These are phyloP conservation scores for Drosophila mulleri DNA, from an alignment of 2,888 invertebrate species.

Conservation along the genomic window DNA sequence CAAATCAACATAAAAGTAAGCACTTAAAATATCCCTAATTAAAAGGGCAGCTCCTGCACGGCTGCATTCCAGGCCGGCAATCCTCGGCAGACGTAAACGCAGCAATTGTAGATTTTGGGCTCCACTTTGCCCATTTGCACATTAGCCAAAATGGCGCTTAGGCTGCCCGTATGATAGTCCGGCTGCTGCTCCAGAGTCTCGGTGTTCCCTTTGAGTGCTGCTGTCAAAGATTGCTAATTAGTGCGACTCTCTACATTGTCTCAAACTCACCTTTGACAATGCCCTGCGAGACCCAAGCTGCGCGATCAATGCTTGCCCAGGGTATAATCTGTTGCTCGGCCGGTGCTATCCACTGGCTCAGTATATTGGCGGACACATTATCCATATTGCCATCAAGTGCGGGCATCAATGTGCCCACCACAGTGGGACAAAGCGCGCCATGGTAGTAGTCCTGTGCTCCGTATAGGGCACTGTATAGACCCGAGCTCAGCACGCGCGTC, in stretches of 20 bases:
- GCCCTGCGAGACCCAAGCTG: slow-evolving; percentile 84
- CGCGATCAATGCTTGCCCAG: slow-evolving; percentile 85
- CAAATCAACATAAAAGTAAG: not conserved
- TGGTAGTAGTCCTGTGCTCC: slow-evolving; percentile 86
- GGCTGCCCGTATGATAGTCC: slow-evolving; percentile 74
- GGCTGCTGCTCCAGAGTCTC: slow-evolving; percentile 33
- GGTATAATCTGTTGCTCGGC: slow-evolving; percentile 80
- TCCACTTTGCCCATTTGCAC: slow-evolving; percentile 76
- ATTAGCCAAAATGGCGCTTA: slow-evolving; percentile 67
- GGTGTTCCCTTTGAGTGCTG: slow-evolving; percentile 16
- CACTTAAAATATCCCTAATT: not conserved
- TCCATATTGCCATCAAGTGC: slow-evolving; percentile 86
- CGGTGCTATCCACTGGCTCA: slow-evolving; percentile 86
- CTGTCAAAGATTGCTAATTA: not conserved
- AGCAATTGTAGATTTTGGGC: slow-evolving; percentile 72
- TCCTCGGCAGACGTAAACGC: slow-evolving; percentile 80
- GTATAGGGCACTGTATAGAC: slow-evolving; percentile 85
- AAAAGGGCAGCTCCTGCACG: slow-evolving; percentile 67
- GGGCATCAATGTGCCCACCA: slow-evolving; percentile 86
- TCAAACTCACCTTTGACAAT: slow-evolving; percentile 67
- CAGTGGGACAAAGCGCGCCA: slow-evolving; percentile 85
- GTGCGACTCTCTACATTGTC: not conserved
- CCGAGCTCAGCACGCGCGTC: slow-evolving; percentile 84
- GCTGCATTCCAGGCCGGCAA: slow-evolving; percentile 80
- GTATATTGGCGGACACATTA: slow-evolving; percentile 85